Conservation (phyloP, 2,113 vertebrate species). For the Ochotona princeps region DNA sequence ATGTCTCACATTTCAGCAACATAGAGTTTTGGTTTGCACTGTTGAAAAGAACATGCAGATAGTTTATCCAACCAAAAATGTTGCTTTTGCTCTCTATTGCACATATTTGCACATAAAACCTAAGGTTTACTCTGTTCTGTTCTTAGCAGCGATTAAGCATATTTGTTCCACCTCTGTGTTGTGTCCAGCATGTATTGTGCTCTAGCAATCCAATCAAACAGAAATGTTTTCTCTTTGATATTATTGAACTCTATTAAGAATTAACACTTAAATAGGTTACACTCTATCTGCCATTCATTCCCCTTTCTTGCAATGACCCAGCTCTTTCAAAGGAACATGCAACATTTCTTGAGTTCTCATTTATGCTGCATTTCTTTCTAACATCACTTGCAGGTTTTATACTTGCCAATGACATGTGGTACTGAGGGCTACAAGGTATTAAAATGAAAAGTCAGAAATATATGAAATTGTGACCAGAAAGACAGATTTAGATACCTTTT, state of each 20-base stretch:
- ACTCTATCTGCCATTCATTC: not conserved
- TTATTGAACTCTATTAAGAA: not conserved
- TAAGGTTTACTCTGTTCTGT: not conserved
- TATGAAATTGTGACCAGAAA: not conserved
- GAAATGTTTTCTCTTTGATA: not conserved
- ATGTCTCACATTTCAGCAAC: not conserved
- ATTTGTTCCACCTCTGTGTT: not conserved
- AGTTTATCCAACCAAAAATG: not conserved
- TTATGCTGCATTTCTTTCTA: conserved; percentile 37
- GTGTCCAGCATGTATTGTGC: not conserved
- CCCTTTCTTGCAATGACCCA: not conserved
- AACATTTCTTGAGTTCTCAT: conserved; percentile 24
- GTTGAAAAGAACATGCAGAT: not conserved
- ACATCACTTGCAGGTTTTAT: conserved; percentile 17
- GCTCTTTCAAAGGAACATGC: conserved; percentile 27
- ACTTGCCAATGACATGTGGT: not conserved
- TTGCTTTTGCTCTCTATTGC: not conserved
- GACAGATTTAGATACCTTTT: not conserved
- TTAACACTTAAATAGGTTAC: not conserved
- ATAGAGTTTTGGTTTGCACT: not conserved
- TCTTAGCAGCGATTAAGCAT: not conserved
- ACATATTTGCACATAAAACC: not conserved
- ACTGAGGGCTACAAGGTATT: not conserved
- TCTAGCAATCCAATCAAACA: not conserved
- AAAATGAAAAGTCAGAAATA: conserved; percentile 38